phyloP scores from a whole-genome alignment of 2,113 vertebrate genomes.

The Synchiropus splendidus region DNA sequence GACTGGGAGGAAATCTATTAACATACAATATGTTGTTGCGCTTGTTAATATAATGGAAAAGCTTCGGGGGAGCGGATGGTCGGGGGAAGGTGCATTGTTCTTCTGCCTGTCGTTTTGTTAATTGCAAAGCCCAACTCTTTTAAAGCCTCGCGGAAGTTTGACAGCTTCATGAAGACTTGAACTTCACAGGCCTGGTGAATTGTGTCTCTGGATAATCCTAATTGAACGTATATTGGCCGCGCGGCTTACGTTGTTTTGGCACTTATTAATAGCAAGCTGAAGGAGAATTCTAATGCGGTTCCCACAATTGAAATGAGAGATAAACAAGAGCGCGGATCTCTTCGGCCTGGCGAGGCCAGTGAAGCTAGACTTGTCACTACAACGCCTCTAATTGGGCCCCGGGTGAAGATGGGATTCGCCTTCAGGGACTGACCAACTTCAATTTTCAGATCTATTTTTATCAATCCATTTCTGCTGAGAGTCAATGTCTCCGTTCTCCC shows the following conservation, averaged over 20 bases:
- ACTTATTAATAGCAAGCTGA: conserved; percentile 53
- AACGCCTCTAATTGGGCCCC: conserved; percentile 62
- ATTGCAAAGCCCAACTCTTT: conserved; percentile 49
- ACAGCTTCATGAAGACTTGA: conserved; percentile 46
- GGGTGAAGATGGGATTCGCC: conserved; percentile 31
- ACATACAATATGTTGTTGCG: conserved; percentile 52
- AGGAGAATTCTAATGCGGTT: conserved; percentile 54
- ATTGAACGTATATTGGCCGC: conserved; percentile 55
- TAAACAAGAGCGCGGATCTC: conserved; percentile 56
- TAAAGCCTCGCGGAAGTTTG: conserved; percentile 49
- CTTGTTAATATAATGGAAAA: conserved; percentile 68
- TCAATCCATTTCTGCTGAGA: conserved; percentile 19
- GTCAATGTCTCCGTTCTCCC: conserved; percentile 21
- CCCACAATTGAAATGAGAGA: conserved; percentile 60
- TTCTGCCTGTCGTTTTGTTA: conserved; percentile 46
- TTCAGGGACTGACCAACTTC: conserved; percentile 35
- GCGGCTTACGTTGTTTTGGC: conserved; percentile 50
- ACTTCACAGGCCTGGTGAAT: conserved; percentile 41
- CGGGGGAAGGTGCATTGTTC: conserved; percentile 50
- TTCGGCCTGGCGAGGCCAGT: conserved; percentile 35
- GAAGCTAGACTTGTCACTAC: conserved; percentile 60
- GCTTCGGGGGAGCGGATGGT: conserved; percentile 33
- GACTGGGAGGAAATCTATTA: conserved; percentile 58
- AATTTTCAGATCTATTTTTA: conserved; percentile 39
- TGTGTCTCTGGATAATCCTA: conserved; percentile 57